phyloP scores from a whole-genome alignment of 2,113 vertebrate genomes.

The Jaculus jaculus region DNA sequence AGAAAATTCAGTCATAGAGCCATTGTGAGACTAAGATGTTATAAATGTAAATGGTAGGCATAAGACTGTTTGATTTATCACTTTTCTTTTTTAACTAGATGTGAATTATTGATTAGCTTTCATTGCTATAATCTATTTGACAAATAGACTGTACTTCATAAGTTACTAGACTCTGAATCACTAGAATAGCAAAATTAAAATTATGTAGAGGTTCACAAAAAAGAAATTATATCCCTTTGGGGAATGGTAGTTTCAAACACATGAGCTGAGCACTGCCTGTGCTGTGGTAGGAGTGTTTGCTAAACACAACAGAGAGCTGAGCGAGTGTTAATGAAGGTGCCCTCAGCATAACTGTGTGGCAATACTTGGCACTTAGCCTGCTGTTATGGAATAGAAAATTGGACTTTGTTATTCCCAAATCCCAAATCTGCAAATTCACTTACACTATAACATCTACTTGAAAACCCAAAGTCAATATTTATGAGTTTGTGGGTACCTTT shows the following conservation, averaged over 20 bases:
- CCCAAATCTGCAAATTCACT: not conserved
- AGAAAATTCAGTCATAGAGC: conserved; percentile 24
- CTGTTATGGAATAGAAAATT: not conserved
- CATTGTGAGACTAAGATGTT: conserved; percentile 17
- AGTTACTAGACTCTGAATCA: not conserved
- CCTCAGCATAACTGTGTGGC: not conserved
- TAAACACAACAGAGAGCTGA: not conserved
- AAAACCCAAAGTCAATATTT: not conserved
- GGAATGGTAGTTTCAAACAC: not conserved
- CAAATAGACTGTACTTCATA: conserved; percentile 49
- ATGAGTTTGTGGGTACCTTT: not conserved
- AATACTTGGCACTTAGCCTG: not conserved
- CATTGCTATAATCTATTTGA: conserved; percentile 58
- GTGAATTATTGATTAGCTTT: conserved; percentile 65
- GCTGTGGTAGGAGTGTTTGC: not conserved
- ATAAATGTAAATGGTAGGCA: conserved; percentile 32
- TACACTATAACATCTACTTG: not conserved
- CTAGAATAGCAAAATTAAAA: not conserved
- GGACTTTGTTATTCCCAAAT: not conserved
- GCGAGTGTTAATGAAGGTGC: accelerated
- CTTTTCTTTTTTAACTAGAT: conserved; percentile 56
- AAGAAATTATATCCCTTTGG: not conserved
- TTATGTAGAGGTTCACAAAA: not conserved
- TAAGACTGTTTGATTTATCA: conserved; percentile 40
- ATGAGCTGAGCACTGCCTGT: not conserved